phyloP scores from a whole-genome alignment of 2,797 vertebrate species.

The Pipistrellus pygmaeus region DNA sequence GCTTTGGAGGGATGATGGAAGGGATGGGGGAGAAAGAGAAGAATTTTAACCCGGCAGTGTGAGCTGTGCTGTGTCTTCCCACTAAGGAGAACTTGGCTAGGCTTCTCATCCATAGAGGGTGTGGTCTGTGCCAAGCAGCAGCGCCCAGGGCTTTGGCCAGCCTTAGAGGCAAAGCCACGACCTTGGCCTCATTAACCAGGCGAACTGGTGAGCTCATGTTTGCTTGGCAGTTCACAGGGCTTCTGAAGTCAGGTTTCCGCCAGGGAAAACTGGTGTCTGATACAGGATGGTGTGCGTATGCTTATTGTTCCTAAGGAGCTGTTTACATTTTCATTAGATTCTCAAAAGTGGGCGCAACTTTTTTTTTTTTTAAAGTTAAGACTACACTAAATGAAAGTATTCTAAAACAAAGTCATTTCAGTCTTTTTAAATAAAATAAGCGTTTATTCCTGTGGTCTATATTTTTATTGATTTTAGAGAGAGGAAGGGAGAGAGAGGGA shows the following conservation, averaged over 20 bases:
- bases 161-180: neutral
- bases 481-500: too few species aligned
- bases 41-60: neutral
- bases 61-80: neutral
- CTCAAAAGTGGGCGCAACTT: neutral
- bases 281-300: neutral
- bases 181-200: neutral
- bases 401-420: constrained; percentile 34
- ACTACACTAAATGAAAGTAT: neutral
- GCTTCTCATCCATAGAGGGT: neutral
- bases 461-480: too few species aligned
- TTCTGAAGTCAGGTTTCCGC: neutral
- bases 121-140: neutral
- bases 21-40: neutral
- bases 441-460: neutral
- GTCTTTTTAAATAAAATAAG: neutral
- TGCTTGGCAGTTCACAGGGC: neutral
- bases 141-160: neutral
- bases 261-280: neutral
- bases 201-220: neutral
- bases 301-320: constrained; percentile 18
- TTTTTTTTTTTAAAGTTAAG: neutral
- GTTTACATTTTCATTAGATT: constrained; percentile 39
- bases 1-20: neutral
- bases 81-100: neutral